Percentiles rank a stretch among this genome's conserved stretches.
These are phyloP conservation scores for Ceyx cyanopectus DNA, from an alignment of 2,113 vertebrate species.

Conservation along the genomic window DNA sequence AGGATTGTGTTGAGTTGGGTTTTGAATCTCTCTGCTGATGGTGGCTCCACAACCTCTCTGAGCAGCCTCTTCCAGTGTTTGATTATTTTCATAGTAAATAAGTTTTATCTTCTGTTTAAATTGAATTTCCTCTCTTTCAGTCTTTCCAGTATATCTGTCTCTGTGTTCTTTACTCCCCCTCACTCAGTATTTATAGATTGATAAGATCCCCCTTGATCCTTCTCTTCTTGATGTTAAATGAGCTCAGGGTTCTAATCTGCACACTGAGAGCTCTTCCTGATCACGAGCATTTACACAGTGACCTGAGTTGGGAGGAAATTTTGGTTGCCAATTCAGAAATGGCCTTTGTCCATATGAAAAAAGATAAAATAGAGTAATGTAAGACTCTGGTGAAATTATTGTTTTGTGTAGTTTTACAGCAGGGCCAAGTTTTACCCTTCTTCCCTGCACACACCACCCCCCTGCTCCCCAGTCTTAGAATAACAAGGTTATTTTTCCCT, in stretches of 20 bases:
- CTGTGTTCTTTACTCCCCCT: background rate
- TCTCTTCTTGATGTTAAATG: background rate
- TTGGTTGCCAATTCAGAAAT: background rate
- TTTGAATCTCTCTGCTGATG: background rate
- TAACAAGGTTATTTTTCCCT: background rate
- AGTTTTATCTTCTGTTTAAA: background rate
- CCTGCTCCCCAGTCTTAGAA: accelerated
- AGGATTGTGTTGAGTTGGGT: background rate
- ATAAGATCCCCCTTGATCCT: background rate
- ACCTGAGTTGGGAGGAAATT: background rate
- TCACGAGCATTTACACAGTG: background rate
- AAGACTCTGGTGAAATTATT: background rate
- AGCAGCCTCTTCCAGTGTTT: background rate
- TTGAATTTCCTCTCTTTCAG: background rate
- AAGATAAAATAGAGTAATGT: background rate
- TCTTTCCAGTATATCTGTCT: background rate
- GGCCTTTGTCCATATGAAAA: background rate
- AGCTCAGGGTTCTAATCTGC: background rate
- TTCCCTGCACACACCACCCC: background rate
- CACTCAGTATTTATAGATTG: background rate
- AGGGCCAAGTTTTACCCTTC: background rate
- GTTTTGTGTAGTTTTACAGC: background rate
- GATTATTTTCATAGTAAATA: background rate
- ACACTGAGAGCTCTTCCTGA: background rate
- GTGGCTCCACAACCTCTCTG: background rate